Percentiles rank a stretch among this genome's conserved stretches.
Evolutionary conservation across 2,888 invertebrate genomes (phyloP).

Genomic region (Hermaeophaga mercurialis): DNA sequence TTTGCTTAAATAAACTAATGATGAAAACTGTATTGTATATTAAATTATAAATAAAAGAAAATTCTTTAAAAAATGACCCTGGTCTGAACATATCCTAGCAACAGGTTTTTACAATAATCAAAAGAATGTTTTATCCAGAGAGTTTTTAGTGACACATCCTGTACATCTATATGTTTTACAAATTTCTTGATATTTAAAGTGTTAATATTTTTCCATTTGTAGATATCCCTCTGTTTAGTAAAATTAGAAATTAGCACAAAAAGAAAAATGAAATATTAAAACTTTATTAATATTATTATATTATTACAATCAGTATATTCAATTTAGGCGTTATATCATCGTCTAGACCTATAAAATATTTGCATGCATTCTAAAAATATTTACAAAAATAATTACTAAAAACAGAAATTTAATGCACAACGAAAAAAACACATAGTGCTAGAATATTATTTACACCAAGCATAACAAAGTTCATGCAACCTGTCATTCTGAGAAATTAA

Average conservation of each 20-base stretch:
- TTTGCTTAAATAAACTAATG: too few relatives aligned
- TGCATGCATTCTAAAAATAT: slow-evolving; percentile 34
- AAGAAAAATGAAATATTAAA: slow-evolving; percentile 33
- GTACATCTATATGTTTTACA: too few relatives aligned
- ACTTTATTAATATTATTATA: slow-evolving; percentile 29
- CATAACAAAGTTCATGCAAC: slow-evolving; percentile 39
- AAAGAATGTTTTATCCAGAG: too few relatives aligned
- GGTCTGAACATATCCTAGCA: too few relatives aligned
- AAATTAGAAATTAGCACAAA: slow-evolving; percentile 37
- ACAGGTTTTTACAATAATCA: too few relatives aligned
- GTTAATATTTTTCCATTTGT: neutral
- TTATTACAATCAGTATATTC: slow-evolving; percentile 29
- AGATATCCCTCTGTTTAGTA: slow-evolving; percentile 36
- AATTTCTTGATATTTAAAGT: neutral
- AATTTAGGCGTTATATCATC: slow-evolving; percentile 12
- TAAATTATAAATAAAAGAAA: too few relatives aligned
- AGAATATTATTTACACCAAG: slow-evolving; percentile 33
- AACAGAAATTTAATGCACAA: slow-evolving; percentile 23
- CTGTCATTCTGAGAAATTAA: neutral
- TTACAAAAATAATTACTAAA: slow-evolving; percentile 24
- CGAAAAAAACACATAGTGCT: slow-evolving; percentile 33
- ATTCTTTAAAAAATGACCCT: too few relatives aligned
- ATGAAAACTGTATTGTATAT: too few relatives aligned
- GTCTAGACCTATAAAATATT: slow-evolving; percentile 28
- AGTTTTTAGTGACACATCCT: too few relatives aligned